Evolutionary conservation across 2,113 vertebrate species (phyloP), one percentile per base, ranked within the genome.

Genomic region (Marmota monax): DNA sequence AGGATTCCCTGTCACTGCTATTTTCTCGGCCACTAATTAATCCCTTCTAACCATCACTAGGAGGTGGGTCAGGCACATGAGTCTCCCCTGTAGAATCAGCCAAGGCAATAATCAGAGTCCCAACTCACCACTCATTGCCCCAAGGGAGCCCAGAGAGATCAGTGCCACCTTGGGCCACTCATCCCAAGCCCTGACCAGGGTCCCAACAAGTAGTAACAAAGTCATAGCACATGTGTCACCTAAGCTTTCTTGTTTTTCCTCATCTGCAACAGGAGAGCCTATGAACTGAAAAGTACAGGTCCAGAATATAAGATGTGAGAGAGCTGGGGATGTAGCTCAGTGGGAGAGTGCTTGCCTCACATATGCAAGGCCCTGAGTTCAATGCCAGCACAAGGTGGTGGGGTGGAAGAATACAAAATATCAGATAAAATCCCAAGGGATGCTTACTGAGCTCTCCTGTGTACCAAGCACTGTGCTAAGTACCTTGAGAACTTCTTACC

Each of bases 1-100:
- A 89, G 67, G 61, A 78, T 67, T n/a, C 32, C 45, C 87, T 65
- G 73, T 32, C 92, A 27, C 58, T 90, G 84, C 86, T 96, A 48
- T 84, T 84, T 77, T n/a, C 39, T 17, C 61, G 90, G 82, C 56
- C 23, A 58, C 83, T 89, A 58, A 92, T 88, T 84, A 97, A 74
- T 94, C 79, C 56, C 80, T 93, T 96, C 51, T 7, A 94, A 72
- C 34, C 32, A 67, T 58, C 0, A 0, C 56, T 12, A 39, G 61
- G 45, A 92, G 84, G 70, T 45, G 74, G 63, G 63, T 92, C 93
- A 63, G 83, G 80, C 34, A 10, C 65, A n/a, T 42, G 34, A 89
- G 34, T 42, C 48, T 88, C n/a, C 85, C 63, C 23, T 73, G 63
- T 90, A 95, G 73, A 90, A 74, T 88, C 73, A 45, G 34, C 74